phyloP scores from a whole-genome alignment of 1,140 invertebrate species.

The Drosophila nigrodunni region DNA sequence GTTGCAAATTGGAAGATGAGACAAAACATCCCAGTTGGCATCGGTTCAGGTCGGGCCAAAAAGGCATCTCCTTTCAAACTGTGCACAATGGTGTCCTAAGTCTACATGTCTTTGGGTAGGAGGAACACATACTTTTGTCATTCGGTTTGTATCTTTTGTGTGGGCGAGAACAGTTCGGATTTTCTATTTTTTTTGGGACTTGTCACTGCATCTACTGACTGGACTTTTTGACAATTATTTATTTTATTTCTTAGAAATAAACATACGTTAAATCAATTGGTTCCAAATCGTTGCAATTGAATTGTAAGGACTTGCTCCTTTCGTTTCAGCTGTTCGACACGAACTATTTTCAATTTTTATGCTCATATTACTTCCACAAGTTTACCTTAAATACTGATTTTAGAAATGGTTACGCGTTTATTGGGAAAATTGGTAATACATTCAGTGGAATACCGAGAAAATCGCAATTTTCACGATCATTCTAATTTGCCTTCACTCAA shows the following conservation, averaged over 20 bases:
- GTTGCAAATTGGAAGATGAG: constrained; percentile 72
- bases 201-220: constrained; percentile 53
- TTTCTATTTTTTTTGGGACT: constrained; percentile 31
- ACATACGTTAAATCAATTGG: constrained; percentile 68
- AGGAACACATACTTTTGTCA: constrained; percentile 41
- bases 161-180: constrained; percentile 22
- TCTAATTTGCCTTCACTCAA: constrained; percentile 56
- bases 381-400: constrained; percentile 35
- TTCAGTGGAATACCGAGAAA: constrained; percentile 59
- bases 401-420: constrained; percentile 67
- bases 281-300: constrained; percentile 76
- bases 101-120: constrained; percentile 22
- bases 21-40: constrained; percentile 44
- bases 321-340: constrained; percentile 69
- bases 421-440: constrained; percentile 33
- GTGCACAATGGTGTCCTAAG: constrained; percentile 39
- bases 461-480: constrained; percentile 74
- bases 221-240: constrained; percentile 68
- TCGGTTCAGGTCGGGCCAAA: constrained; percentile 2
- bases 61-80: constrained; percentile 37
- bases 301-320: constrained; percentile 54
- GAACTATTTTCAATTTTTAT: constrained; percentile 66
- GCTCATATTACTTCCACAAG: constrained; percentile 45
- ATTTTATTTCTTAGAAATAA: constrained; percentile 79
- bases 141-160: constrained; percentile 32